These are phyloP conservation scores for Neolamprologus ventralis DNA, from an alignment of 2,113 vertebrate species.

Conservation along the genomic window DNA sequence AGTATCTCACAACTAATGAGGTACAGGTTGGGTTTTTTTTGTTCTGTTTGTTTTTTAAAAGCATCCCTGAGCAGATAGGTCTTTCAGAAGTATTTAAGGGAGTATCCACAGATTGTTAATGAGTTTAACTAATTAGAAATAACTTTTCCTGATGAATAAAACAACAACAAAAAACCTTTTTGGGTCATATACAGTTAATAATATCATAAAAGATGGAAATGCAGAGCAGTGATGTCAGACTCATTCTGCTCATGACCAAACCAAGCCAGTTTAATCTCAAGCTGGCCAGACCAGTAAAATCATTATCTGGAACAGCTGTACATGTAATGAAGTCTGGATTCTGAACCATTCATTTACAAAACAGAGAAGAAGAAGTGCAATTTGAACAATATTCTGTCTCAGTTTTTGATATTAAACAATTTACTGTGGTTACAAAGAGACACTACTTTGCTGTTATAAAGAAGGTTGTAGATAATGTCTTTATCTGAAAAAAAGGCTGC, in stretches of 20 bases:
- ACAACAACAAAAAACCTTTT: rapidly evolving
- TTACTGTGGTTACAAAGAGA: background rate
- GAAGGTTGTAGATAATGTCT: background rate
- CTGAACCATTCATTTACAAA: background rate
- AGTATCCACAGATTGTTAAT: background rate
- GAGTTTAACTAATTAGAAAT: background rate
- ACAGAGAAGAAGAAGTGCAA: background rate
- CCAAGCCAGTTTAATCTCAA: background rate
- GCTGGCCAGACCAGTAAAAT: background rate
- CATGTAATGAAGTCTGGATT: background rate
- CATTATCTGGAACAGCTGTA: background rate
- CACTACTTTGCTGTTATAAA: background rate
- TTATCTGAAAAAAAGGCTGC: background rate
- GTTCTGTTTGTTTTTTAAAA: background rate
- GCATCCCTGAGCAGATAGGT: background rate
- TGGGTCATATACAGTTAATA: background rate
- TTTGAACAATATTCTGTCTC: background rate
- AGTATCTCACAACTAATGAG: background rate
- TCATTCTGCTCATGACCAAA: background rate
- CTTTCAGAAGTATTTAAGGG: background rate
- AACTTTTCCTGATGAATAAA: background rate
- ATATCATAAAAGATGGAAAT: background rate
- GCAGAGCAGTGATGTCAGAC: background rate
- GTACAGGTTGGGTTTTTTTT: background rate
- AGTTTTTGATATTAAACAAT: background rate